Base-by-base conservation (phyloP, 1,140 invertebrate species). In the Trichonephila clavata region DNA sequence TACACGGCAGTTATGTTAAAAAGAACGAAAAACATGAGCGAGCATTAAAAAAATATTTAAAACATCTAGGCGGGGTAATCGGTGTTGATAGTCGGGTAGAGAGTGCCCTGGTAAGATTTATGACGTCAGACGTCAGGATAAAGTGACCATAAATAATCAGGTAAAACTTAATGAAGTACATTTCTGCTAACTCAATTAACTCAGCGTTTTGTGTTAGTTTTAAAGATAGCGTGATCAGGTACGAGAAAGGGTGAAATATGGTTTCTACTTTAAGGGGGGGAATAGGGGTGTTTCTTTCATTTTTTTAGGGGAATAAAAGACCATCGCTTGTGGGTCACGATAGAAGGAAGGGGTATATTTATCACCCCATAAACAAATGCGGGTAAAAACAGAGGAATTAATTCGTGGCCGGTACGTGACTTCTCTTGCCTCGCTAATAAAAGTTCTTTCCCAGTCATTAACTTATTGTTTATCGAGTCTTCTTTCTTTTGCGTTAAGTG, bases 281-380 rank as follows among this genome's bases (percentile, higher is more conserved):
- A 18, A 61, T 13, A 7, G 60, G 59, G 21, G 21, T 81, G 59
- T 39, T 89, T 21, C 24, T n/a, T 81, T 16, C 24, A 39, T 63
- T 84, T 84, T 84, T 92, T 84, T 71, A 60, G 59, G 14, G 27
- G 14, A 60, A 24, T 13, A 86, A 21, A 43, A 68, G 24, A 6
- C 59, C 71, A 80, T 43, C 8, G 60, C 81, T 84, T 24, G 20
- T n/a, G 20, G 77, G 90, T 92, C 90, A 92, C 90, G 90, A 27
- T 27, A 84, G 8, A 80, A n/a, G 90, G 39, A 84, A 92, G 43
- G 71, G 60, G 60, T 61, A 90, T 90, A 92, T 92, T 92, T 92
- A 92, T 92, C 80, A 92, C 90, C 81, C 90, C 71, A 92, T 92
- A 92, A 92, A 92, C 90, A 92, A 92, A 92, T 92, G 77, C 39